A percentile compares a stretch with the other conserved stretches of the same genome.
These are phyloP conservation scores for Drosophila aldrichi DNA, from an alignment of 2,888 invertebrate species.

Conservation along the genomic window DNA sequence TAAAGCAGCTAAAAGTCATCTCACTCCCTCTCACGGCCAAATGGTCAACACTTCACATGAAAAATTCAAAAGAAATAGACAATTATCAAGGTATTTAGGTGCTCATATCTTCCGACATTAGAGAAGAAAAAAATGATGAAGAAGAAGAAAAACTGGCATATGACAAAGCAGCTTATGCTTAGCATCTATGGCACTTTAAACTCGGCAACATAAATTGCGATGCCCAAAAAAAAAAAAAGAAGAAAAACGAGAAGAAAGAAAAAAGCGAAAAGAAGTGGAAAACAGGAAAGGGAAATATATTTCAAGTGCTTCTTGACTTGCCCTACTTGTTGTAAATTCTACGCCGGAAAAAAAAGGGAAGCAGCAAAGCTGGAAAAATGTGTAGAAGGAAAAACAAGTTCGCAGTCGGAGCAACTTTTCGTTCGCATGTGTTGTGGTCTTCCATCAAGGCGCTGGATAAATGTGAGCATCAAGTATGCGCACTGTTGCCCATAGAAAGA, in stretches of 20 bases:
- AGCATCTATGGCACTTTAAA: conserved; percentile 55
- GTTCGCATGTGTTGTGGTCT: conserved; percentile 81
- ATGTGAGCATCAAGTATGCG: conserved; percentile 72
- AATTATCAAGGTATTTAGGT: conserved; percentile 46
- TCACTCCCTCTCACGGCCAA: neutral
- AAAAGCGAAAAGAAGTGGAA: conserved; percentile 8
- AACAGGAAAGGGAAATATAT: conserved; percentile 54
- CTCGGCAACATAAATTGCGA: conserved; percentile 57
- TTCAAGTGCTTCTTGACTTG: conserved; percentile 77
- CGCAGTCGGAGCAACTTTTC: conserved; percentile 52
- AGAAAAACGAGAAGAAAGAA: neutral
- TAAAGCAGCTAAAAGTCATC: conserved; percentile 4
- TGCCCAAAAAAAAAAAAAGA: conserved; percentile 1
- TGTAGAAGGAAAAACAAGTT: conserved; percentile 31
- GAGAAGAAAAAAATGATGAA: neutral
- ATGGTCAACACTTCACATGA: conserved; percentile 31
- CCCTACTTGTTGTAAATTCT: conserved; percentile 73
- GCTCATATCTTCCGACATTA: conserved; percentile 12
- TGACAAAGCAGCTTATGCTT: conserved; percentile 57
- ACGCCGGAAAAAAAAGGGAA: conserved; percentile 19
- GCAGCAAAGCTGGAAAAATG: conserved; percentile 1
- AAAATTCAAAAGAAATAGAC: conserved; percentile 17
- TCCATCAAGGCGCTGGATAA: conserved; percentile 63
- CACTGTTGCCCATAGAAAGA: conserved; percentile 58
- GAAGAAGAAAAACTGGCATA: conserved; percentile 2